A percentile compares a stretch with the other conserved stretches of the same genome.
These are phyloP conservation scores for Cinclus mexicanus DNA, from an alignment of 2,113 vertebrate species.

Conservation along the genomic window DNA sequence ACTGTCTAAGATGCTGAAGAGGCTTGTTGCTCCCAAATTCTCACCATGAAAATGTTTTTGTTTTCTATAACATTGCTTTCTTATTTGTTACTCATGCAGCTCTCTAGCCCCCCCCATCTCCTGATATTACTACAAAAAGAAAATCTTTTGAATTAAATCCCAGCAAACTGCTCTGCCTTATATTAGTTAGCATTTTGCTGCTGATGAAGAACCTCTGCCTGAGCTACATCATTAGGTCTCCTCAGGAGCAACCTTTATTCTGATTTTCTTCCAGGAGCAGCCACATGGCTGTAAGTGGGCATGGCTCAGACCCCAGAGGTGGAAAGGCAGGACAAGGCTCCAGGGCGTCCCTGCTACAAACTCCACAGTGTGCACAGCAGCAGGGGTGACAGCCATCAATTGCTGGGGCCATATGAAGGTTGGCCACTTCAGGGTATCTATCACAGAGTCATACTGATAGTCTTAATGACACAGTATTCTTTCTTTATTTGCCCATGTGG, in stretches of 20 bases:
- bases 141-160: not conserved
- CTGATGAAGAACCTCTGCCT: not conserved
- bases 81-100: not conserved
- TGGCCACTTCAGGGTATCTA: not conserved
- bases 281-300: not conserved
- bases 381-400: not conserved
- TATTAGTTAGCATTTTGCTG: not conserved
- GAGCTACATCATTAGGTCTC: not conserved
- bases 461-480: not conserved
- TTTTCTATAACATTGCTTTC: not conserved
- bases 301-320: not conserved
- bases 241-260: not conserved
- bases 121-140: not conserved
- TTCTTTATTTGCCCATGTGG: not conserved
- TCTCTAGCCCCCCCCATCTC: not conserved
- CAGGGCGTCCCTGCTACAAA: not conserved
- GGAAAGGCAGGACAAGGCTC: not conserved
- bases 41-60: not conserved
- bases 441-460: not conserved
- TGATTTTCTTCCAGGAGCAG: not conserved
- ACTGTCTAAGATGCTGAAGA: not conserved
- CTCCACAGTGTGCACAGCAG: not conserved
- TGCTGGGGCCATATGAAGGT: fast-evolving
- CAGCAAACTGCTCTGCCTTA: not conserved
- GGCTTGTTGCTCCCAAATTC: not conserved